Percentiles rank a stretch among this genome's conserved stretches.
phyloP scores from a whole-genome alignment of 2,888 invertebrate species.

The Synanthedon myopaeformis region DNA sequence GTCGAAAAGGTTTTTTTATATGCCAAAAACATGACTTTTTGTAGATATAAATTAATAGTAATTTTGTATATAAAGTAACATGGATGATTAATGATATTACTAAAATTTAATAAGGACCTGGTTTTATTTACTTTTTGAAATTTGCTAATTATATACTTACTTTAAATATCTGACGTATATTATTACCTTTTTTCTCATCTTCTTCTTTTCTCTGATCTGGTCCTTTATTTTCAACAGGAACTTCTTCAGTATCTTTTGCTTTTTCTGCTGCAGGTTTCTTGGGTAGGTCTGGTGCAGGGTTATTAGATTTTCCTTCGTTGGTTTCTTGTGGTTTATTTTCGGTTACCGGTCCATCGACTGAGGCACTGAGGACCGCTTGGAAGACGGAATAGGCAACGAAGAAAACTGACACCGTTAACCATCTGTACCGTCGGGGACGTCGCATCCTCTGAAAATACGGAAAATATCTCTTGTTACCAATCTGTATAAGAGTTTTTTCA shows the following conservation, averaged over 20 bases:
- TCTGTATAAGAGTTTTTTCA: too few relatives aligned
- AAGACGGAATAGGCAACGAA: conserved; percentile 77
- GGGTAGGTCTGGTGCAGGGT: conserved; percentile 1
- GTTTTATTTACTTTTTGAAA: too few relatives aligned
- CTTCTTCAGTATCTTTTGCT: conserved; percentile 9
- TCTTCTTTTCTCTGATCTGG: neutral
- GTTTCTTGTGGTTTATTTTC: conserved; percentile 5
- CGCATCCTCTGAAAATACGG: conserved; percentile 61
- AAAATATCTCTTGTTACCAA: too few relatives aligned
- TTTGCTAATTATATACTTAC: too few relatives aligned
- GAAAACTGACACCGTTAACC: conserved; percentile 75
- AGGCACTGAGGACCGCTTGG: conserved; percentile 54
- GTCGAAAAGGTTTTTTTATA: too few relatives aligned
- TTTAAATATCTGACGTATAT: neutral
- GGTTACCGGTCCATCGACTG: conserved; percentile 19
- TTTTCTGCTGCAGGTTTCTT: conserved; percentile 4
- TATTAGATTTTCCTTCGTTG: conserved; percentile 8
- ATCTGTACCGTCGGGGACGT: conserved; percentile 74
- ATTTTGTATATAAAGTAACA: too few relatives aligned
- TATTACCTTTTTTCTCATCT: conserved; percentile 1
- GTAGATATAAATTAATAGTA: too few relatives aligned
- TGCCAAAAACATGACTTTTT: too few relatives aligned
- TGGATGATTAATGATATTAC: too few relatives aligned
- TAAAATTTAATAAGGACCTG: too few relatives aligned
- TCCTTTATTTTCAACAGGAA: neutral